phyloP scores from a whole-genome alignment of 2,113 vertebrate species.

The Dascyllus trimaculatus region DNA sequence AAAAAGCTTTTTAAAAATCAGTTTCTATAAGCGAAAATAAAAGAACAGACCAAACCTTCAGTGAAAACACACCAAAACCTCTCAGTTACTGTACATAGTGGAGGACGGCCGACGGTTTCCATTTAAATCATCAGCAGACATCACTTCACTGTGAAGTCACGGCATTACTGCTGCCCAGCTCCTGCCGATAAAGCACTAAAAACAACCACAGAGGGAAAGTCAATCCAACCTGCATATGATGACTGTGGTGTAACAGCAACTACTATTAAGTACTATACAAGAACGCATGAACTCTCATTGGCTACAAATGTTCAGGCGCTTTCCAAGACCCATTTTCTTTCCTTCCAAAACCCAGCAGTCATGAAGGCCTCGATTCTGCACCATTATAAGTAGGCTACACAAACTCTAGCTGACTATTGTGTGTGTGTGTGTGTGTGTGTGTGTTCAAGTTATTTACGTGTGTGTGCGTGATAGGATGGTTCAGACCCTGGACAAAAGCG shows the following conservation, averaged over 20 bases:
- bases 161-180: conserved; percentile 25
- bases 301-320: conserved; percentile 33
- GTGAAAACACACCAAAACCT: conserved; percentile 18
- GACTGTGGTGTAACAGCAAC: conserved; percentile 59
- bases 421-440: conserved; percentile 17
- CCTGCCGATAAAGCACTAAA: conserved; percentile 51
- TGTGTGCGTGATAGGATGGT: conserved; percentile 22
- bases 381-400: conserved; percentile 25
- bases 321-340: conserved; percentile 50
- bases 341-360: conserved; percentile 35
- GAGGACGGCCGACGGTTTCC: conserved; percentile 70
- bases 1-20: neutral
- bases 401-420: conserved; percentile 27
- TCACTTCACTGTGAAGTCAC: conserved; percentile 53
- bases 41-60: conserved; percentile 7
- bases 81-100: conserved; percentile 30
- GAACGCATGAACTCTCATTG: conserved; percentile 52
- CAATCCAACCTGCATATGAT: conserved; percentile 38
- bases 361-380: conserved; percentile 37
- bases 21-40: conserved; percentile 11
- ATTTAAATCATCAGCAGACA: conserved; percentile 62
- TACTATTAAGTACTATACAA: conserved; percentile 46
- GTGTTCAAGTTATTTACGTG: neutral
- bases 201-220: conserved; percentile 36
- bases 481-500: conserved; percentile 65